Conservation (phyloP, 2,113 vertebrate species). For the Oophaga pumilio region DNA sequence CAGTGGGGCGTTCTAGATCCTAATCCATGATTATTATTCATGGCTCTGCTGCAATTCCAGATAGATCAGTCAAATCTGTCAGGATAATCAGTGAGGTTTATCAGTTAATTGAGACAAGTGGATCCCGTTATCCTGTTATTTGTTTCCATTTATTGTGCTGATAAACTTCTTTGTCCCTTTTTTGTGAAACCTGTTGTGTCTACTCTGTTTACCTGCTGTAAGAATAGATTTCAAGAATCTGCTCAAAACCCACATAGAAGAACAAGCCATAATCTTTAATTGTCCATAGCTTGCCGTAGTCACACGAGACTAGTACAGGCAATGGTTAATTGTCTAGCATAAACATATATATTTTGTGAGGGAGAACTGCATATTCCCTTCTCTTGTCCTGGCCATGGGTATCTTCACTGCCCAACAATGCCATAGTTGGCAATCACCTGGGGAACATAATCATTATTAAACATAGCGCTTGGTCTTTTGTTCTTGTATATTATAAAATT, state of each 20-base stretch:
- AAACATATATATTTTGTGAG: no score
- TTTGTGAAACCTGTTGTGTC: constrained; percentile 14
- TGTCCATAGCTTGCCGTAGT: not conserved
- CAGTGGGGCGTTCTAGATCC: constrained; percentile 48
- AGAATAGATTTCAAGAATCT: not conserved
- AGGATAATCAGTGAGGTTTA: constrained; percentile 52
- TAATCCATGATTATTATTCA: constrained; percentile 57
- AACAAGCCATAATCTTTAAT: not conserved
- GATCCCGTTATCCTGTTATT: constrained; percentile 52
- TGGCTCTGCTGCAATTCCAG: constrained; percentile 47
- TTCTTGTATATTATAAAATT: no score
- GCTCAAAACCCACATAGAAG: not conserved
- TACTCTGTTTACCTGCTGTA: constrained; percentile 17
- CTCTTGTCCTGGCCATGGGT: no score
- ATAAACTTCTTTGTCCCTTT: constrained; percentile 36
- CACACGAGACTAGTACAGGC: not conserved
- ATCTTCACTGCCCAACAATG: no score
- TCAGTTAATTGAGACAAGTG: constrained; percentile 58
- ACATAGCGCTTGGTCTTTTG: no score
- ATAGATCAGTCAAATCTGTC: constrained; percentile 55
- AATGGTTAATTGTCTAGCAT: not conserved
- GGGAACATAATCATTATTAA: no score
- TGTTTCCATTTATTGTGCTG: constrained; percentile 48
- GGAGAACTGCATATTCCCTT: no score
- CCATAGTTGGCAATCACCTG: no score